A percentile compares a stretch with the other conserved stretches of the same genome.
These are phyloP conservation scores for Egretta garzetta DNA, from an alignment of 2,113 vertebrate genomes.

Conservation along the genomic window DNA sequence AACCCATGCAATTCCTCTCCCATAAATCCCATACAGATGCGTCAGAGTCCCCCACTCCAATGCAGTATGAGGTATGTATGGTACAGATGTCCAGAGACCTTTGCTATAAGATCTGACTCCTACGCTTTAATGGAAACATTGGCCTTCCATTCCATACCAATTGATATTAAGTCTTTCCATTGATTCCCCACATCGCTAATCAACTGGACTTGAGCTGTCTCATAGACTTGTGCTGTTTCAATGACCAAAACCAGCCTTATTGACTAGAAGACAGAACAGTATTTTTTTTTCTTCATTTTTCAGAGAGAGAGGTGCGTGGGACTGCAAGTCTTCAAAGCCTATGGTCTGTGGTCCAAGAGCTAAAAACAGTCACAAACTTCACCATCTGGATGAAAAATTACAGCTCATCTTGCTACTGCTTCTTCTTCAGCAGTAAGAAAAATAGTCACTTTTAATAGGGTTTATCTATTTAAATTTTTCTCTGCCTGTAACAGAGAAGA, in stretches of 20 bases:
- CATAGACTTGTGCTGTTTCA: accelerated
- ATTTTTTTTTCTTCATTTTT: background rate
- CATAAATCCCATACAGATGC: background rate
- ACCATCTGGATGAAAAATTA: background rate
- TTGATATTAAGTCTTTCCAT: background rate
- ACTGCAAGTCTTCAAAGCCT: background rate
- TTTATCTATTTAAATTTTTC: background rate
- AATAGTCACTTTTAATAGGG: background rate
- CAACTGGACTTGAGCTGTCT: background rate
- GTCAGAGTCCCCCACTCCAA: background rate
- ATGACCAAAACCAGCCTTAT: background rate
- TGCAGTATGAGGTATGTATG: background rate
- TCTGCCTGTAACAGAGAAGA: background rate
- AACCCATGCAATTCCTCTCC: background rate
- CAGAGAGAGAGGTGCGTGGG: background rate
- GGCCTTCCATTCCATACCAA: background rate
- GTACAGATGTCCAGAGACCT: background rate
- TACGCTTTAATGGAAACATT: background rate
- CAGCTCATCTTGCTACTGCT: background rate
- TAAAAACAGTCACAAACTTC: slow-evolving; percentile 6
- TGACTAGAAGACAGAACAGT: background rate
- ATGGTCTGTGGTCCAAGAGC: background rate
- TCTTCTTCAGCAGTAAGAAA: background rate
- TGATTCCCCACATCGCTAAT: background rate
- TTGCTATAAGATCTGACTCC: background rate